These are phyloP conservation scores for Lacanobia wlatinum DNA, from an alignment of 2,888 invertebrate species.

Conservation along the genomic window DNA sequence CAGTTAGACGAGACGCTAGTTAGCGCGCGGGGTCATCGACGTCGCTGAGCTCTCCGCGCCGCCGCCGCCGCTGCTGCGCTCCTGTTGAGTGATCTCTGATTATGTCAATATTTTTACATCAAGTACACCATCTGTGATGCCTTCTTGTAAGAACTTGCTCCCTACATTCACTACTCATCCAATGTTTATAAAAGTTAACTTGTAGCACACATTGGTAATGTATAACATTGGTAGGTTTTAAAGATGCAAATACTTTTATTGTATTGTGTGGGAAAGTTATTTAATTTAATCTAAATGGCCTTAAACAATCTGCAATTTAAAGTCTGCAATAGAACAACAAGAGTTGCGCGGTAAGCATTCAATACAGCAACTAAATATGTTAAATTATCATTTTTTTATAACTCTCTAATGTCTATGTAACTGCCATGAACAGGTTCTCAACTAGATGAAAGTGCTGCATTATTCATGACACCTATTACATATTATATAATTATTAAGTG, in stretches of 20 bases:
- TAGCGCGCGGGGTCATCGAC: conserved; percentile 66
- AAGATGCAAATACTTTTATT: not conserved
- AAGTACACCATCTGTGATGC: conserved; percentile 9
- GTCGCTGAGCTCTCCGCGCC: conserved; percentile 41
- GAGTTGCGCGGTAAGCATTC: not conserved
- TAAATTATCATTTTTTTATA: not conserved
- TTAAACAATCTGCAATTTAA: conserved; percentile 7
- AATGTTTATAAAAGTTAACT: conserved; percentile 3
- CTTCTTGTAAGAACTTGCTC: conserved; percentile 15
- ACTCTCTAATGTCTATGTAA: not conserved
- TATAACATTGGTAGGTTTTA: not conserved
- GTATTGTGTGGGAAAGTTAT: not conserved
- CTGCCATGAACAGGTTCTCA: conserved; percentile 8
- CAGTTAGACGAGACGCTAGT: conserved; percentile 64
- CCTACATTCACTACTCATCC: not conserved
- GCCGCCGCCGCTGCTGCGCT: conserved; percentile 31
- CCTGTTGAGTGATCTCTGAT: conserved; percentile 29
- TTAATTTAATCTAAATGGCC: not conserved
- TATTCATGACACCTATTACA: not conserved
- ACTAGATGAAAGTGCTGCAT: conserved; percentile 17
- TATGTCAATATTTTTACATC: conserved; percentile 17
- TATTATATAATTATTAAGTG: conserved; percentile 3
- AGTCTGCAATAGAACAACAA: not conserved
- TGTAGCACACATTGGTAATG: not conserved
- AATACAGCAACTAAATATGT: not conserved